Base-by-base conservation (phyloP, 1,140 invertebrate species). In the Orussus abietinus region DNA sequence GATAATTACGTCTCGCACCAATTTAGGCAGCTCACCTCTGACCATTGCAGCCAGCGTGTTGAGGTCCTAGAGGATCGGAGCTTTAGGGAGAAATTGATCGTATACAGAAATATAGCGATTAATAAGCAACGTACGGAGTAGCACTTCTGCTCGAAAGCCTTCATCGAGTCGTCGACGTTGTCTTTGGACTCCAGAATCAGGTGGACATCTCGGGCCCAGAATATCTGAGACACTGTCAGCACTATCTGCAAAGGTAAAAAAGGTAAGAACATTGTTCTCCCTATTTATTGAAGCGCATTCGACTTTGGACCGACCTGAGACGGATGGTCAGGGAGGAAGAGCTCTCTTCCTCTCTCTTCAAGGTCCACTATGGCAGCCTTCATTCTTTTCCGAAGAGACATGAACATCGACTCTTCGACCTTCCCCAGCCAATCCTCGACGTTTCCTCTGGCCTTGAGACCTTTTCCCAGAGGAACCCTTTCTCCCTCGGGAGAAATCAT, bases 401-500 rank as follows among this genome's bases (percentile, higher is more conserved):
- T 74, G 47, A 92, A 85, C 90, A 94, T 94, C 1, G 86, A 81
- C 10, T 82, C 77, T 63, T 95, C 91, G 7, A 95, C 83, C 69
- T 91, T 91, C 6, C 84, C 79, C 14, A 92, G 66, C 90, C 90
- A 93, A 57, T 90, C 85, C 66, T 93, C 90, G 3, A 92, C 90
- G 55, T 90, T 90, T 1, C 89, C 89, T 44, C 88, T 73, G 0
- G 90, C 88, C 69, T 88, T 90, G 4, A 93, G 62, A 2, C 88
- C 88, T 79, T 88, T 90, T 10, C 80, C 81, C 4, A 92, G 75
- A 22, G 75, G 70, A 21, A 92, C 80, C 47, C 82, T 80, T 61
- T 94, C 90, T 38, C 81, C 82, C 69, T 92, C 90, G 3, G 89
- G 87, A 10, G 90, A 92, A 1, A 92, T 75, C 85, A 92, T 92